Base-by-base conservation (phyloP, 2,113 vertebrate species). In the Notarius lentiginosus region DNA sequence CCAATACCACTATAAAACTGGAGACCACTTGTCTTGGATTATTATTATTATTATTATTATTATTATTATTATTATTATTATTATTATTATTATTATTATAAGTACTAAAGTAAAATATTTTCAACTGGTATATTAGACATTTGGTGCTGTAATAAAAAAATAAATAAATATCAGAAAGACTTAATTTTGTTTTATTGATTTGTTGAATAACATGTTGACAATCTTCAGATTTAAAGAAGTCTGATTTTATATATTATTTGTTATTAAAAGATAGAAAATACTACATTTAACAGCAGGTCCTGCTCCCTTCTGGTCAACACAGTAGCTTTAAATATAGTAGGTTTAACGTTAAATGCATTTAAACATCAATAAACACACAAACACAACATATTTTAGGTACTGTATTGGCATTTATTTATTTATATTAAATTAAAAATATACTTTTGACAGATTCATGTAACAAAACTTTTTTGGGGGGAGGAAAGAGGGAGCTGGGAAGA, bases 401-500 rank as follows among this genome's bases (percentile, higher is more conserved):
- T 98, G 97, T 97, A 98, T 97, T 97, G 96, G 97, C 97, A 96
- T 98, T 99, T 96, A 97, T 99, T 99, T 97, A 97, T 99, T 99
- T 97, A 98, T 99, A 99, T 98, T 99, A 99, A 99, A 98, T 99
- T 99, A 99, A 99, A 99, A 99, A 99, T 99, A 99, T 98, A 99
- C 95, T 98, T 98, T 97, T 97, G 97, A 99, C 97, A 98, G 96
- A 97, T 98, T 97, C 97, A 98, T 98, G 96, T 99, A 99, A 97
- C 97, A 99, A 99, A 99, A 99, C 97, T 93, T 90, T 87, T 83
- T 41, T 11, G n/a, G 27, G 87, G 87, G 91, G 90, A 60, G 83
- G 87, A 89, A 56, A 85, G 91, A 85, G 58, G 65, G 41, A 89
- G 84, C 77, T 90, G 87, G 85, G 90, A 91, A 88, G 83, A 86